Evolutionary conservation across 2,797 vertebrate species (phyloP).

Genomic region (Lepus townsendii): DNA sequence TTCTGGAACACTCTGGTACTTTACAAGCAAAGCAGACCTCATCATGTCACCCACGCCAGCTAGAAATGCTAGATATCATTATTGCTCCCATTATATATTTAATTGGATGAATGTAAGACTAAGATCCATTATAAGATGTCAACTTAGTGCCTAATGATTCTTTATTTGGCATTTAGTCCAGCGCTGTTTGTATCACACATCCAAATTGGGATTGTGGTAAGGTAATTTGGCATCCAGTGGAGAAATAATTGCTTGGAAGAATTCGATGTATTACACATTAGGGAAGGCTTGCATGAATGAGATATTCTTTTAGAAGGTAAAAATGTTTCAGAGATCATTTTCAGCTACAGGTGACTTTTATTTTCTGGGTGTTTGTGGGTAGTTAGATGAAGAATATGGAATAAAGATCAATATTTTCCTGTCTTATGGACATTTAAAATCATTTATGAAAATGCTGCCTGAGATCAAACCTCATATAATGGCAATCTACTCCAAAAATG

Average conservation of each 20-base stretch:
- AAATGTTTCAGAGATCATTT: conserved; percentile 4
- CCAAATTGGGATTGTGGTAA: neutral
- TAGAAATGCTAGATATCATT: conserved; percentile 78
- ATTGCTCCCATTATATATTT: conserved; percentile 80
- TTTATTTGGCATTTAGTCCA: conserved; percentile 76
- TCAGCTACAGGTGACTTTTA: conserved; percentile 22
- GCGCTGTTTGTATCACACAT: conserved; percentile 42
- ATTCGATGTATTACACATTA: neutral
- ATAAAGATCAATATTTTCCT: conserved; percentile 15
- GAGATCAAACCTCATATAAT: conserved; percentile 27
- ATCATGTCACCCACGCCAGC: conserved; percentile 73
- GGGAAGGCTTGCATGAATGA: neutral
- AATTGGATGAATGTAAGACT: conserved; percentile 80
- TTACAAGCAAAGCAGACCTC: conserved; percentile 80
- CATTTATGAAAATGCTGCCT: conserved; percentile 23
- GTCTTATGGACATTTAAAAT: conserved; percentile 22
- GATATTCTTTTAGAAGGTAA: neutral
- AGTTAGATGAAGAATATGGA: neutral
- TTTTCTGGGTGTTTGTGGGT: conserved; percentile 37
- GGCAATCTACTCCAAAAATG: neutral
- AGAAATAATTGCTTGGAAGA: conserved; percentile 40
- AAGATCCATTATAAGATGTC: conserved; percentile 75
- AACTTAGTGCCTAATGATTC: conserved; percentile 74
- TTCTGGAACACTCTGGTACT: conserved; percentile 69
- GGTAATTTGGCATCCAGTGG: neutral